phyloP scores from a whole-genome alignment of 2,888 invertebrate species.

The Dioctria linearis region DNA sequence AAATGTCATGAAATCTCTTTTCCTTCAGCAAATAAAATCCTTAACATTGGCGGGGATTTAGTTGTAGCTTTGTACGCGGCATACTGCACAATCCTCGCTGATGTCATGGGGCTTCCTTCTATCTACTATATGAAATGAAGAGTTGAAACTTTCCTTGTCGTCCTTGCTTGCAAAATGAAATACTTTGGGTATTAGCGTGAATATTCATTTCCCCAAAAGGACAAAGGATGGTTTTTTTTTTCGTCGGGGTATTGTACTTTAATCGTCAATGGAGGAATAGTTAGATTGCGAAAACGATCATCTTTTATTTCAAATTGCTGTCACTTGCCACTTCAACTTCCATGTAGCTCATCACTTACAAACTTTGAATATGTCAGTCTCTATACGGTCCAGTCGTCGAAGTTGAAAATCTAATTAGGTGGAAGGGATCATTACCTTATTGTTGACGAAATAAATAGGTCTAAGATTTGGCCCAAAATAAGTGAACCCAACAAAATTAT shows the following conservation, averaged over 20 bases:
- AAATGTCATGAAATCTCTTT: conserved; percentile 47
- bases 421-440: too few species aligned
- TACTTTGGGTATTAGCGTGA: too few species aligned
- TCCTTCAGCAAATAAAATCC: conserved; percentile 37
- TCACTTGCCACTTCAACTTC: too few species aligned
- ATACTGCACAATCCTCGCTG: conserved; percentile 9
- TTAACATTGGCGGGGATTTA: conserved; percentile 37
- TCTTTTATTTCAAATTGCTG: too few species aligned
- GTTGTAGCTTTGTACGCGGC: conserved; percentile 22
- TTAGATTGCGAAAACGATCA: neutral
- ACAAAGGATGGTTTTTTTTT: neutral
- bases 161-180: too few species aligned
- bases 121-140: neutral
- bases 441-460: too few species aligned
- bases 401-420: too few species aligned
- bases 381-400: too few species aligned
- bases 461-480: too few species aligned
- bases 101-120: conserved; percentile 1
- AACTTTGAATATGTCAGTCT: too few species aligned
- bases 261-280: neutral
- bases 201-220: neutral
- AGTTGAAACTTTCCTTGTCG: neutral
- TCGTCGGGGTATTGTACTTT: neutral
- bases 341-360: too few species aligned
- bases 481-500: too few species aligned